A percentile compares a stretch with the other conserved stretches of the same genome.
These are phyloP conservation scores for Thera britannica DNA, from an alignment of 2,888 invertebrate genomes.

Conservation along the genomic window DNA sequence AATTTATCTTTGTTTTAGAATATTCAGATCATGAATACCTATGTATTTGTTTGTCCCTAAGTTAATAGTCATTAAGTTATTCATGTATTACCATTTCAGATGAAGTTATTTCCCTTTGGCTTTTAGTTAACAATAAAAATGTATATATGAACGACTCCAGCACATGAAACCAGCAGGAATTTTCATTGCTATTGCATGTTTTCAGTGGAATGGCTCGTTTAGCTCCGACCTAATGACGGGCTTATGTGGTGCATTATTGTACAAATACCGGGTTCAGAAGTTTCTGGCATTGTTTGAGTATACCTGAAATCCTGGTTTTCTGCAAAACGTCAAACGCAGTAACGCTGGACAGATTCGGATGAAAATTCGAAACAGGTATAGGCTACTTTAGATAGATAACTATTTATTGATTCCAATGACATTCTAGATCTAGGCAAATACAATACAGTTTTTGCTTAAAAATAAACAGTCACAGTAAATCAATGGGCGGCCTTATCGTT, in stretches of 20 bases:
- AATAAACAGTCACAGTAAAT: too few species aligned
- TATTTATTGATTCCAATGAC: too few species aligned
- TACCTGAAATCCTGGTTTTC: neutral
- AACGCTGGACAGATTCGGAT: neutral
- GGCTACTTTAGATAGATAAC: too few species aligned
- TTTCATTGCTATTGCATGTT: constrained; percentile 26
- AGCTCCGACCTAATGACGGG: constrained; percentile 32
- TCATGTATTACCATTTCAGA: neutral
- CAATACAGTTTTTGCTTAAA: too few species aligned
- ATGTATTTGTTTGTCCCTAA: too few species aligned
- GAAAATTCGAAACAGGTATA: too few species aligned
- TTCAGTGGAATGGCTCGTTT: constrained; percentile 15
- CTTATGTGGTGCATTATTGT: constrained; percentile 23
- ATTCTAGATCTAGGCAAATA: too few species aligned
- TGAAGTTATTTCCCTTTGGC: constrained; percentile 8
- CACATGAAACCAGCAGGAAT: constrained; percentile 12
- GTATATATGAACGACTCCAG: constrained; percentile 4
- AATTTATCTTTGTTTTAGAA: too few species aligned
- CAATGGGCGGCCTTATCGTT: too few species aligned
- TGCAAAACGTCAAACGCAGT: neutral
- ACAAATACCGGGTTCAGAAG: constrained; percentile 11
- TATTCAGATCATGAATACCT: too few species aligned
- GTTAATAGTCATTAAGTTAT: neutral
- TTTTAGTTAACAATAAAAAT: constrained; percentile 10
- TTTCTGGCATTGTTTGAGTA: constrained; percentile 6